Evolutionary conservation across 2,797 vertebrate genomes (phyloP), one percentile per base, ranked within the genome.

Genomic region (Clamator glandarius): DNA sequence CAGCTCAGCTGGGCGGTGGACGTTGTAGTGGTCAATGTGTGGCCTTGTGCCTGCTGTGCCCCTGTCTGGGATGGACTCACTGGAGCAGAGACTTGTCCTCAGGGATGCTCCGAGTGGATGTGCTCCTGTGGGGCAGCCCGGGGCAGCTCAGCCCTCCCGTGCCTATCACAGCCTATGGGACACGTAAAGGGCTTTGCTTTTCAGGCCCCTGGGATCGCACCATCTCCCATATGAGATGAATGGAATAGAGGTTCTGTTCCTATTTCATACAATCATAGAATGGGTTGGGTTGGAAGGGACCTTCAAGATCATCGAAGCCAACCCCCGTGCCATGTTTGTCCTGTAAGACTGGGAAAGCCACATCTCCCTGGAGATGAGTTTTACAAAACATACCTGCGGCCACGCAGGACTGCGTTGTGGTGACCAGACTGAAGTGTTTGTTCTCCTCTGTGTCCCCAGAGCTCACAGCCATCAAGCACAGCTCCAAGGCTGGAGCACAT

Each of bases 21-120:
- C 1, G 0, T 0, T 2, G 35, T 2, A 6, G 4, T 0, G 11
- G 64, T 6, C 81, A 23, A 4, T 1, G 4, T 7, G 1, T 1
- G 14, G 23, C 41, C 44, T 1, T 0, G 51, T 2, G 3, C 23
- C 11, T 16, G 1, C 0, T 12, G 6, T 16, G n/a, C 11, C 11
- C 58, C 3, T 6, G 7, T 0, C 7, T 0, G 2, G n/a, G 20
- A 26, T 3, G 54, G 63, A 17, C 24, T 15, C 1, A 0, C 2
- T 4, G 52, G 35, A 58, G 33, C 64, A 8, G 14, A 6, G 50
- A 15, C 17, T 35, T 5, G 1, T 42, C 52, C 67, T 11, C 17
- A 0, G 6, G 0, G 8, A 1, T 13, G 52, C n/a, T 41, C 28
- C 3, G 1, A 3, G 0, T 0, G 21, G 11, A 9, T 10, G 9